A percentile compares a stretch with the other conserved stretches of the same genome.
phyloP scores from a whole-genome alignment of 2,113 vertebrate species.

The Raja brachyura region DNA sequence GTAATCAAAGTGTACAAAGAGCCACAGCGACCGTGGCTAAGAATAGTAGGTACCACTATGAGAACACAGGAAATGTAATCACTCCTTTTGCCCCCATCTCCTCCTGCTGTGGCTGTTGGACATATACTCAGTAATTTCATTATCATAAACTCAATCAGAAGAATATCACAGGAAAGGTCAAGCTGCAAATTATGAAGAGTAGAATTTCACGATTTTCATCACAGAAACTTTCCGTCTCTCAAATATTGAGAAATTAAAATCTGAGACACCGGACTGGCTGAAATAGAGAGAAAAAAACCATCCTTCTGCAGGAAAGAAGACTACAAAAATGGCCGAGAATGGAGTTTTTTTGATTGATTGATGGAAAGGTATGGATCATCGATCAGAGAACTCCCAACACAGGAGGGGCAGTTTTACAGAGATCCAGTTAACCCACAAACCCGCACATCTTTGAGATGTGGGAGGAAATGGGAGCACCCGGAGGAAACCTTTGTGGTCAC shows the following conservation, averaged over 20 bases:
- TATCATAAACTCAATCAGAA: slow-evolving; percentile 33
- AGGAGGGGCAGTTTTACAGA: too few species aligned
- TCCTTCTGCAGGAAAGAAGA: background rate
- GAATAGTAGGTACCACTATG: slow-evolving; percentile 36
- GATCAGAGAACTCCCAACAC: too few species aligned
- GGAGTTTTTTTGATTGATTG: too few species aligned
- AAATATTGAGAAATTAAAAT: slow-evolving; percentile 24
- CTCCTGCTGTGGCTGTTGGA: background rate
- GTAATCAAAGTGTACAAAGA: slow-evolving; percentile 40
- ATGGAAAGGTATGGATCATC: too few species aligned
- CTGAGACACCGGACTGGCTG: background rate
- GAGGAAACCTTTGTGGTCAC: too few species aligned
- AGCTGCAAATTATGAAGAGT: slow-evolving; percentile 17
- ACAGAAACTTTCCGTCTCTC: background rate
- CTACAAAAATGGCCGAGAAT: background rate
- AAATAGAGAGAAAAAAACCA: background rate
- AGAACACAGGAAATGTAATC: slow-evolving; percentile 37
- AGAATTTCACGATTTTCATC: background rate
- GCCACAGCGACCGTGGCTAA: slow-evolving; percentile 38
- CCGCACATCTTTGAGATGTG: too few species aligned
- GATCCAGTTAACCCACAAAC: too few species aligned
- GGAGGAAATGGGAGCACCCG: too few species aligned
- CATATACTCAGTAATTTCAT: slow-evolving; percentile 16
- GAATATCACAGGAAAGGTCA: slow-evolving; percentile 32
- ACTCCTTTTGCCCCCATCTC: slow-evolving; percentile 27